These are phyloP conservation scores for Brachyopa scutellaris DNA, from an alignment of 2,888 invertebrate genomes.

Conservation along the genomic window DNA sequence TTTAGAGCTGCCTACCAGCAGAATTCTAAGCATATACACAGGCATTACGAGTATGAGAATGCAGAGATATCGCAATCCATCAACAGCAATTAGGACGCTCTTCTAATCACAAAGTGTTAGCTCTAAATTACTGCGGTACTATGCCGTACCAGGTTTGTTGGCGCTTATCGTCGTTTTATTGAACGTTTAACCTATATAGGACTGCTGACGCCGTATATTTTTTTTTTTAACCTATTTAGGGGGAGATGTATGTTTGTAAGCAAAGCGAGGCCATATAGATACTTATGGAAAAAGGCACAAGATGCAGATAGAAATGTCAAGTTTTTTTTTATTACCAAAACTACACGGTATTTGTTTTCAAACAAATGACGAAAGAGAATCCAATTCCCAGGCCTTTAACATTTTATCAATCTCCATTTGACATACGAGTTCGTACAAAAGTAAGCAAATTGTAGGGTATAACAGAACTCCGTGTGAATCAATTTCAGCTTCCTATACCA, in stretches of 20 bases:
- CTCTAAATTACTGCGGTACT: conserved; percentile 44
- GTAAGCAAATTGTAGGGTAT: neutral
- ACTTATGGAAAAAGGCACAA: too few species aligned
- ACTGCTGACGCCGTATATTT: too few species aligned
- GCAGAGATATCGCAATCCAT: conserved; percentile 59
- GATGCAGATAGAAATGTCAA: too few species aligned
- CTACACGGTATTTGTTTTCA: too few species aligned
- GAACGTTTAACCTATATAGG: conserved; percentile 46
- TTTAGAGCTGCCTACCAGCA: conserved; percentile 18
- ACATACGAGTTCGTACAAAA: too few species aligned
- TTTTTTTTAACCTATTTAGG: too few species aligned
- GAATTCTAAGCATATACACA: conserved; percentile 28
- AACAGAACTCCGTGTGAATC: neutral
- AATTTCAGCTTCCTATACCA: neutral
- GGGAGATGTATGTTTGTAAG: neutral
- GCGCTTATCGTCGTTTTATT: conserved; percentile 25
- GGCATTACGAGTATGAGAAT: neutral
- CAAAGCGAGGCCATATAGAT: too few species aligned
- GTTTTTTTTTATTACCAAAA: too few species aligned
- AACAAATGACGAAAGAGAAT: too few species aligned
- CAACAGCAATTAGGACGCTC: conserved; percentile 65
- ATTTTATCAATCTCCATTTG: neutral
- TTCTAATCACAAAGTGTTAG: conserved; percentile 47
- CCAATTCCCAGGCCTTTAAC: too few species aligned
- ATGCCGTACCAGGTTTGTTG: conserved; percentile 30